These are phyloP conservation scores for Tipula lateralis DNA, from an alignment of 2,888 invertebrate genomes.

Conservation along the genomic window DNA sequence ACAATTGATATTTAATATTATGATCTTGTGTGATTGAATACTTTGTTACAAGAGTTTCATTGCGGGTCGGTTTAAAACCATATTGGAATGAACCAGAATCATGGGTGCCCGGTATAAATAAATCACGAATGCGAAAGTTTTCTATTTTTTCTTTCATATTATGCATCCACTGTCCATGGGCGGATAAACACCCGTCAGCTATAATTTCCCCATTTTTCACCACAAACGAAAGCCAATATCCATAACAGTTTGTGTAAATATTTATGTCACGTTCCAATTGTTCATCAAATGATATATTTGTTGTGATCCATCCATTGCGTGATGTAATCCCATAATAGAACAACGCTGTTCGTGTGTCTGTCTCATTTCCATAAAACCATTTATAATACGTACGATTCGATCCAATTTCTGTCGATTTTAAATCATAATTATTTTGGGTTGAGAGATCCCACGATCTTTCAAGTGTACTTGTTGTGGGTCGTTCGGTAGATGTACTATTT, in stretches of 20 bases:
- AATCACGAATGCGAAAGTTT: conserved; percentile 50
- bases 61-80: conserved; percentile 44
- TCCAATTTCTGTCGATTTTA: neutral
- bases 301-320: conserved; percentile 44
- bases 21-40: conserved; percentile 56
- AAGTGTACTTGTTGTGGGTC: neutral
- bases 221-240: conserved; percentile 48
- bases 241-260: conserved; percentile 43
- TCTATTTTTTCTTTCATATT: conserved; percentile 50
- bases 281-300: conserved; percentile 45
- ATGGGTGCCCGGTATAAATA: conserved; percentile 67
- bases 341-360: conserved; percentile 39
- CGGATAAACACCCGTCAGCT: conserved; percentile 50
- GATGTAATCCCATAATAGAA: conserved; percentile 39
- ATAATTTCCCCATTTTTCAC: conserved; percentile 43
- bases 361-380: conserved; percentile 42
- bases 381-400: neutral
- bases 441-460: neutral
- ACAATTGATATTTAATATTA: conserved; percentile 54
- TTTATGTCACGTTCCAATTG: conserved; percentile 41
- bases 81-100: conserved; percentile 59
- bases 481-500: neutral
- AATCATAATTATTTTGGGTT: neutral
- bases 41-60: conserved; percentile 49
- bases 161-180: conserved; percentile 57